Evolutionary conservation across 53 echinoderm and acorn worm species (phyloP).

Genomic region (Mesocentrotus franciscanus): DNA sequence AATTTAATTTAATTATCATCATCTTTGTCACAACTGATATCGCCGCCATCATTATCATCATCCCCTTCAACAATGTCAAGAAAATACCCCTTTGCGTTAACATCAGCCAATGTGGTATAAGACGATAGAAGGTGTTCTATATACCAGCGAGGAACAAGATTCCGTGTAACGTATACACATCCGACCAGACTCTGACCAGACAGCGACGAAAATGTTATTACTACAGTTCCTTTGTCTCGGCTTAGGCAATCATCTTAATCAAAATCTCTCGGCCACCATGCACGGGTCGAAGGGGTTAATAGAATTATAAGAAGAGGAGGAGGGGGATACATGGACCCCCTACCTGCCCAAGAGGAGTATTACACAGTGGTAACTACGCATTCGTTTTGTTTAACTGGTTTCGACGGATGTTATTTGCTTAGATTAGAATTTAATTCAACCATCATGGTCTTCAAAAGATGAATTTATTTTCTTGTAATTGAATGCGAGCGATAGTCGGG

Average conservation of each 20-base stretch:
- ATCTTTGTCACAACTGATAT: neutral
- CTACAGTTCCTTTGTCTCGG: slow-evolving; percentile 3
- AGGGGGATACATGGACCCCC: slow-evolving; percentile 37
- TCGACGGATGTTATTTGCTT: slow-evolving; percentile 4
- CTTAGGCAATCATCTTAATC: slow-evolving; percentile 51
- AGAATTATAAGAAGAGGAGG: slow-evolving; percentile 24
- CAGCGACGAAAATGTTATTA: slow-evolving; percentile 25
- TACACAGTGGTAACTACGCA: slow-evolving; percentile 3
- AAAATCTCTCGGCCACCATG: slow-evolving; percentile 15
- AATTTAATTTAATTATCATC: neutral
- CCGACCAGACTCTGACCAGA: slow-evolving; percentile 17
- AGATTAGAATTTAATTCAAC: slow-evolving; percentile 51
- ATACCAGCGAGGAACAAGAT: neutral
- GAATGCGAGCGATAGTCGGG: neutral
- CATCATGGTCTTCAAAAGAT: slow-evolving; percentile 9
- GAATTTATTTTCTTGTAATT: neutral
- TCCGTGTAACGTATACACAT: neutral
- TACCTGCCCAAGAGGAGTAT: neutral
- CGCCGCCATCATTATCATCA: neutral
- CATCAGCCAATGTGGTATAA: neutral
- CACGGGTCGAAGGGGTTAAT: slow-evolving; percentile 9
- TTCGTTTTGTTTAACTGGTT: slow-evolving; percentile 61
- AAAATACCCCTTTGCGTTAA: neutral
- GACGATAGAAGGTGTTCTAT: neutral
- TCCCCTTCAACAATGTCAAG: neutral